phyloP scores from a whole-genome alignment of 2,888 invertebrate genomes.

The Polydrusus tereticollis region DNA sequence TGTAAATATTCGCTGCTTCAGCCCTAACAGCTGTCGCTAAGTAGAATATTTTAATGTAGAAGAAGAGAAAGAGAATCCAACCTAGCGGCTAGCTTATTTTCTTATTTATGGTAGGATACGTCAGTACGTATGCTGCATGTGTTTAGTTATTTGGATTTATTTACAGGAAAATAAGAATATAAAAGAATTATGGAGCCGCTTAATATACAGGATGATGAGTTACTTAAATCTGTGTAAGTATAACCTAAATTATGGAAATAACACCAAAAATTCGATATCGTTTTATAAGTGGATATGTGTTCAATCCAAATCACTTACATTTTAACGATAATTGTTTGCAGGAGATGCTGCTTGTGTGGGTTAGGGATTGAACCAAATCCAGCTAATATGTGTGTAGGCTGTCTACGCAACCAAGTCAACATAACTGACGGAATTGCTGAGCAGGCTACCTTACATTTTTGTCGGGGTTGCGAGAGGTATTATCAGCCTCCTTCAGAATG shows the following conservation, averaged over 20 bases:
- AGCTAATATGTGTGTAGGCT: slow-evolving; percentile 97
- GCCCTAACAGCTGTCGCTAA: too few relatives aligned
- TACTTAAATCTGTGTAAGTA: slow-evolving; percentile 30
- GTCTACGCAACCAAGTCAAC: slow-evolving; percentile 91
- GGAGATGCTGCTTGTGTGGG: slow-evolving; percentile 96
- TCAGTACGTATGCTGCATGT: too few relatives aligned
- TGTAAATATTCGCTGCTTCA: too few relatives aligned
- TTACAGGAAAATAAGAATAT: neutral
- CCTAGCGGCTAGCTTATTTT: too few relatives aligned
- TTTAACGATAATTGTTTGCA: slow-evolving; percentile 62
- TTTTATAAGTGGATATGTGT: neutral
- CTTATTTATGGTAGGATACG: too few relatives aligned
- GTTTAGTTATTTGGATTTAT: too few relatives aligned
- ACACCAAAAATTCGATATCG: neutral
- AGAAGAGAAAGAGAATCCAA: too few relatives aligned
- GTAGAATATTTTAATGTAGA: too few relatives aligned
- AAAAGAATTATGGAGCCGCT: slow-evolving; percentile 27
- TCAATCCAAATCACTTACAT: neutral
- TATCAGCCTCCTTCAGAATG: slow-evolving; percentile 93
- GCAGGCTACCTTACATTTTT: slow-evolving; percentile 90
- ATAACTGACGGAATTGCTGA: slow-evolving; percentile 97
- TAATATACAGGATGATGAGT: slow-evolving; percentile 22
- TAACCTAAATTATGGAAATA: neutral
- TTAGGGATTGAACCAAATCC: slow-evolving; percentile 93
- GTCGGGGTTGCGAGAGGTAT: slow-evolving; percentile 94